A percentile compares a stretch with the other conserved stretches of the same genome.
phyloP scores from a whole-genome alignment of 2,113 vertebrate species.

The Lagopus leucura region DNA sequence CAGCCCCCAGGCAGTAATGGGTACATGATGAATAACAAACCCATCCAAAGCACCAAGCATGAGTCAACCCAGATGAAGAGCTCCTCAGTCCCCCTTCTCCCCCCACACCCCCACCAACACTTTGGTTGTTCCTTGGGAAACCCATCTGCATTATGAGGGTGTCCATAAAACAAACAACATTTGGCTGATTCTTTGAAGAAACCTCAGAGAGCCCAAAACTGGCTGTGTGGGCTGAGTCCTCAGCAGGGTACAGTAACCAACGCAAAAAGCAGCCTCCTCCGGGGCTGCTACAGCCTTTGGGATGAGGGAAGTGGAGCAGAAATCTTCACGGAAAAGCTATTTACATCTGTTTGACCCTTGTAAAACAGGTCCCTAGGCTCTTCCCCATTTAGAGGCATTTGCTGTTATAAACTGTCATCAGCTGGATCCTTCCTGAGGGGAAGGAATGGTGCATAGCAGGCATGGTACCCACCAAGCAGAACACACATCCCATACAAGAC shows the following conservation, averaged over 20 bases:
- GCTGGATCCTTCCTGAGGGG: background rate
- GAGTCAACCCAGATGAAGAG: conserved; percentile 62
- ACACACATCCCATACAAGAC: background rate
- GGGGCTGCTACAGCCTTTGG: background rate
- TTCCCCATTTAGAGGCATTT: background rate
- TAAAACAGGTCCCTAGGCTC: conserved; percentile 31
- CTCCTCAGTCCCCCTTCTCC: background rate
- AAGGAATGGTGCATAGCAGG: background rate
- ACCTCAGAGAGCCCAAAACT: conserved; percentile 27
- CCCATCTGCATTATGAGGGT: background rate
- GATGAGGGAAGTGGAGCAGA: conserved; percentile 26
- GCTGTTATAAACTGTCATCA: background rate
- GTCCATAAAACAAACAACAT: conserved; percentile 62
- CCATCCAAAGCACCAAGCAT: conserved; percentile 31
- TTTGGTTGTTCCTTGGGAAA: conserved; percentile 44
- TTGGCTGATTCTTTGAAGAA: conserved; percentile 44
- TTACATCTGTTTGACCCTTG: conserved; percentile 58
- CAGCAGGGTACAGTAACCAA: conserved; percentile 40
- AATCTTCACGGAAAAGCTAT: conserved; percentile 35
- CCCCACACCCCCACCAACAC: background rate
- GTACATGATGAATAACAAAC: conserved; percentile 46
- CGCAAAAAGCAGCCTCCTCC: conserved; percentile 51
- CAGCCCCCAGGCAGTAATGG: conserved; percentile 45
- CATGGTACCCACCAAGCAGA: background rate
- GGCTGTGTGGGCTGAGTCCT: conserved; percentile 50